Conservation (phyloP, 2,888 invertebrate species). For the Cheilosia soror region DNA sequence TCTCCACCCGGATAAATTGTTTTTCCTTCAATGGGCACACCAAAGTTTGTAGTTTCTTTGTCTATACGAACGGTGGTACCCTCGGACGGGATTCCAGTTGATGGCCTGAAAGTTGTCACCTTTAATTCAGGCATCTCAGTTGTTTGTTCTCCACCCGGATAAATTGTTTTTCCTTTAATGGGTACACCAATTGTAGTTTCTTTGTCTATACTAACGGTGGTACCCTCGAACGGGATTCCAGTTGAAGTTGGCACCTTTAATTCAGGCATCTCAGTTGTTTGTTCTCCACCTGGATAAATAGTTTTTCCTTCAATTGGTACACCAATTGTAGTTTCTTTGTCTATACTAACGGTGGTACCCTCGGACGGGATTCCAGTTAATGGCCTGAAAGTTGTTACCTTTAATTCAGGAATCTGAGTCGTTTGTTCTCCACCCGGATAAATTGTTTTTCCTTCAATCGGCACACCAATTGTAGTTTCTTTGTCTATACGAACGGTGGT, state of each 20-base stretch:
- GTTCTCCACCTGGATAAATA: background rate
- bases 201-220: no score
- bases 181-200: background rate
- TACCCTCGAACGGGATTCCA: background rate
- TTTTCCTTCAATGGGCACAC: background rate
- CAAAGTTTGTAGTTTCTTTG: background rate
- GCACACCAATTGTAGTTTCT: background rate
- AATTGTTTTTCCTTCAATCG: background rate
- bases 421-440: background rate
- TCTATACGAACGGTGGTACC: background rate
- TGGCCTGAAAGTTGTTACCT: no score
- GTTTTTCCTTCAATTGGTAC: constrained; percentile 18
- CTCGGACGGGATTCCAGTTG: background rate
- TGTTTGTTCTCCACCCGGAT: background rate
- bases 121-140: background rate
- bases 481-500: background rate
- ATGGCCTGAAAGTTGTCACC: no score
- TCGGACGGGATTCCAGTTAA: constrained; percentile 2
- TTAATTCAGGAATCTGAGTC: background rate
- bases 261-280: background rate
- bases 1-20: constrained; percentile 1
- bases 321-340: background rate
- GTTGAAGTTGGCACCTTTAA: background rate
- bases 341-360: background rate
- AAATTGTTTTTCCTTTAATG: no score